These are phyloP conservation scores for Ctenomys sociabilis DNA, from an alignment of 2,113 vertebrate species.

Conservation along the genomic window DNA sequence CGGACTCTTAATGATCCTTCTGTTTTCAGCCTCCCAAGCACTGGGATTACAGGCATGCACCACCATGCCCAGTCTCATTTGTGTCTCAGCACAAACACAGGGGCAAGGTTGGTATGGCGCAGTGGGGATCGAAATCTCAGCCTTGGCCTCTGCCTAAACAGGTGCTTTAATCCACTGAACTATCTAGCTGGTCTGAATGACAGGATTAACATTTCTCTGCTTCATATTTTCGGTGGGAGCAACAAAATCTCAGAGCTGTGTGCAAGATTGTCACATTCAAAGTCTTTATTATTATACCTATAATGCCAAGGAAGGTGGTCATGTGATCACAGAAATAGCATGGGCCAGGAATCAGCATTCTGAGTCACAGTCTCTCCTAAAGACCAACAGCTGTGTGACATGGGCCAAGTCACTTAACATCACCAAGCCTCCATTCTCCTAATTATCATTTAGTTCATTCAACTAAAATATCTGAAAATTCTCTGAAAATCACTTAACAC, in stretches of 20 bases:
- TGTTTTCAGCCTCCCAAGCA: too few species aligned
- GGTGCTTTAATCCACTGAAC: too few species aligned
- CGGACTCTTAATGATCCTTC: too few species aligned
- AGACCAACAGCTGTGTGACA: neutral
- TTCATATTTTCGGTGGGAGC: neutral
- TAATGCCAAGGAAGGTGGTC: neutral
- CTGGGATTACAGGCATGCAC: too few species aligned
- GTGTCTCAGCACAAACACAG: too few species aligned
- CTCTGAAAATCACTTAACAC: constrained; percentile 53
- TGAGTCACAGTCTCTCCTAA: neutral
- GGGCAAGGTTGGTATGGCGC: too few species aligned
- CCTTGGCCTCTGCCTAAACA: too few species aligned
- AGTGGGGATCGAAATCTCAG: too few species aligned
- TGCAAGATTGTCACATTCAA: neutral
- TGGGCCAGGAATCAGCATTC: neutral
- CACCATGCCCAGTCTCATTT: too few species aligned
- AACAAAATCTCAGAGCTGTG: neutral
- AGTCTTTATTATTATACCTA: neutral
- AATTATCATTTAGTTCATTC: neutral
- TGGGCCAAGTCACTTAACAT: neutral
- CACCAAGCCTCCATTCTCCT: neutral
- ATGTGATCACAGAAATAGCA: neutral
- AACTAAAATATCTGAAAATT: neutral
- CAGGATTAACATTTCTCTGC: neutral
- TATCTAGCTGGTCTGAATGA: neutral